These are phyloP conservation scores for Palythoa caribaeorum DNA, from an alignment of 92 coral and sea anemone genomes.

Conservation along the genomic window DNA sequence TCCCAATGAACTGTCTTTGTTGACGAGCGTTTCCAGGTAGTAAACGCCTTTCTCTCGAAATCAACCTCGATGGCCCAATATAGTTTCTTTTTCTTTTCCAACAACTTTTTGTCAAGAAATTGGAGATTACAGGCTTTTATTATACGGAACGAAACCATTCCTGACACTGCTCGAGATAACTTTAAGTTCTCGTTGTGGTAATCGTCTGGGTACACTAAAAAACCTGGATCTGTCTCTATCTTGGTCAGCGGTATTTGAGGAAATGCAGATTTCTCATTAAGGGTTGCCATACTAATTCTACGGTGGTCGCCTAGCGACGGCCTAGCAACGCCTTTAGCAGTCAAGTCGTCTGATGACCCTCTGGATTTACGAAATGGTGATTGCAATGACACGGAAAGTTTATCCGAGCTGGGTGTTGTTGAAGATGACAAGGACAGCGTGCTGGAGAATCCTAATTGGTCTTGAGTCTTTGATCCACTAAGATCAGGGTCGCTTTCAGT, in stretches of 20 bases:
- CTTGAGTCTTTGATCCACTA: background rate
- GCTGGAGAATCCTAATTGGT: background rate
- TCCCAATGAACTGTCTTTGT: slow-evolving; percentile 84
- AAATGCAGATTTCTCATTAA: slow-evolving; percentile 14
- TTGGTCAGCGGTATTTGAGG: slow-evolving; percentile 41
- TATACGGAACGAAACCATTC: slow-evolving; percentile 89
- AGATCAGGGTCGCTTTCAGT: background rate
- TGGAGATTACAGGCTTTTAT: slow-evolving; percentile 79
- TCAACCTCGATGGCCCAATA: slow-evolving; percentile 92
- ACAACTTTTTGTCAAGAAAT: slow-evolving; percentile 65
- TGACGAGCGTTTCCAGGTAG: slow-evolving; percentile 70
- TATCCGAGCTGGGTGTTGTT: background rate
- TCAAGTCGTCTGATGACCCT: slow-evolving; percentile 3
- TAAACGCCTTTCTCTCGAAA: slow-evolving; percentile 92
- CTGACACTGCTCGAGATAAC: slow-evolving; percentile 89
- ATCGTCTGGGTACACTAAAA: slow-evolving; percentile 81
- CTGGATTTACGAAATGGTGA: slow-evolving; percentile 3
- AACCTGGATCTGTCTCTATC: slow-evolving; percentile 82
- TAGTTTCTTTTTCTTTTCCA: slow-evolving; percentile 83
- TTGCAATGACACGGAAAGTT: background rate
- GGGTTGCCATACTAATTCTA: slow-evolving; percentile 23
- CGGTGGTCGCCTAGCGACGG: slow-evolving; percentile 22
- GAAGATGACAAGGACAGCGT: background rate
- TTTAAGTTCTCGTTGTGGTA: slow-evolving; percentile 66
- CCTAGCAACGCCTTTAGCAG: background rate